These are phyloP conservation scores for Halcyon malimbica DNA, from an alignment of 2,113 vertebrate species.

Conservation along the genomic window DNA sequence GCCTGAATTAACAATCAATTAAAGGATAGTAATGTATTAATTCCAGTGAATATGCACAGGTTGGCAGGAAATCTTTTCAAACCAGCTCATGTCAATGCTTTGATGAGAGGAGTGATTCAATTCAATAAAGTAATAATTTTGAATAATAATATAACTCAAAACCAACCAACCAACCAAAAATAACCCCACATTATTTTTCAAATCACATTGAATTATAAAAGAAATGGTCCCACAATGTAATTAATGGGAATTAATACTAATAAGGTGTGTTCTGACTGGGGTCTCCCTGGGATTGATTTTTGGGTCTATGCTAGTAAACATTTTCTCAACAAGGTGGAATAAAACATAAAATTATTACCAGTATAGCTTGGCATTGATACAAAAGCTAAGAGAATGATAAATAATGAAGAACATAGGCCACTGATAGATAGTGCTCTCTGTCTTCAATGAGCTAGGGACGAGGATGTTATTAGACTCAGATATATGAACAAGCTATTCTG, in stretches of 20 bases:
- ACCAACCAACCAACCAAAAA: too few relatives aligned
- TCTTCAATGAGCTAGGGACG: constrained; percentile 1
- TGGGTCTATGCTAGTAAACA: neutral
- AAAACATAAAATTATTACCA: constrained; percentile 45
- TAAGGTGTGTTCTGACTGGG: neutral
- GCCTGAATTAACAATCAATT: neutral
- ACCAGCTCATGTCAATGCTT: neutral
- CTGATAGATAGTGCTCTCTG: neutral
- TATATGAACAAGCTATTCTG: constrained; percentile 34
- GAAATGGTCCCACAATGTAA: neutral
- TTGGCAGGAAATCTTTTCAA: neutral
- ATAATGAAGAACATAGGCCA: constrained; percentile 30
- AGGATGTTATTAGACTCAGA: constrained; percentile 12
- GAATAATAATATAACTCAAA: neutral
- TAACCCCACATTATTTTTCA: neutral
- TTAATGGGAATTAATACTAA: constrained; percentile 7
- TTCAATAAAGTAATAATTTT: neutral
- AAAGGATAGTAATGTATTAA: neutral
- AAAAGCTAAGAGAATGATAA: constrained; percentile 44
- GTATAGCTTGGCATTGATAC: neutral
- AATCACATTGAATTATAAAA: neutral
- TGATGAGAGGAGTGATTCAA: neutral
- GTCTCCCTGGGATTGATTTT: constrained; percentile 30
- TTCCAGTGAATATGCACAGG: neutral
- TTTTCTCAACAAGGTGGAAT: constrained; percentile 38